Evolutionary conservation across 2,797 vertebrate species (phyloP).

Genomic region (Sphaeramia orbicularis): DNA sequence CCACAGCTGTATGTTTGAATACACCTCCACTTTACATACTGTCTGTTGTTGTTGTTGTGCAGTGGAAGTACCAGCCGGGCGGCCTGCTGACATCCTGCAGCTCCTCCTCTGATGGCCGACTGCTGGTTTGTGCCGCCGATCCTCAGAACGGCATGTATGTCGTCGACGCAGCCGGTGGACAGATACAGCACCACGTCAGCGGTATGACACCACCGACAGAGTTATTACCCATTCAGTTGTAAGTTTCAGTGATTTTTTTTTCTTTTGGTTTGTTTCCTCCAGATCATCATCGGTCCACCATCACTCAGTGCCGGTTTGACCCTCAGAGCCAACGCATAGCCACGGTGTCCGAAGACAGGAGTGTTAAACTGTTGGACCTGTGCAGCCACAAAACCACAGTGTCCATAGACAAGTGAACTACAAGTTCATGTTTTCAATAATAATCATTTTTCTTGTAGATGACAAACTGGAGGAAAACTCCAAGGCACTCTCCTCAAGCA

Average conservation of each 20-base stretch:
- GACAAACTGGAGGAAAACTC: no score
- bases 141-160: constrained; percentile 70
- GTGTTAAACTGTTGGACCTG: constrained; percentile 86
- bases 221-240: no score
- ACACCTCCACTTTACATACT: no score
- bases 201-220: constrained; percentile 55
- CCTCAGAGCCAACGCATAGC: constrained; percentile 79
- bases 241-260: no score
- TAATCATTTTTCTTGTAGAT: no score
- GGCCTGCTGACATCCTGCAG: constrained; percentile 82
- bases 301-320: constrained; percentile 86
- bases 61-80: constrained; percentile 79
- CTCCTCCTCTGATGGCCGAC: constrained; percentile 81
- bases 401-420: constrained; percentile 79
- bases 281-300: constrained; percentile 83
- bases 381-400: constrained; percentile 74
- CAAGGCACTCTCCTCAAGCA: no score
- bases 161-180: constrained; percentile 60
- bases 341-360: constrained; percentile 82
- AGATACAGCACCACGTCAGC: constrained; percentile 58
- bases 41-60: no score
- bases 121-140: constrained; percentile 77
- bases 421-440: no score
- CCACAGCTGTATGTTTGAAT: no score
- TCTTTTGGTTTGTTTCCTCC: background rate